Evolutionary conservation across 2,113 vertebrate genomes (phyloP).

Genomic region (Elgaria multicarinata): DNA sequence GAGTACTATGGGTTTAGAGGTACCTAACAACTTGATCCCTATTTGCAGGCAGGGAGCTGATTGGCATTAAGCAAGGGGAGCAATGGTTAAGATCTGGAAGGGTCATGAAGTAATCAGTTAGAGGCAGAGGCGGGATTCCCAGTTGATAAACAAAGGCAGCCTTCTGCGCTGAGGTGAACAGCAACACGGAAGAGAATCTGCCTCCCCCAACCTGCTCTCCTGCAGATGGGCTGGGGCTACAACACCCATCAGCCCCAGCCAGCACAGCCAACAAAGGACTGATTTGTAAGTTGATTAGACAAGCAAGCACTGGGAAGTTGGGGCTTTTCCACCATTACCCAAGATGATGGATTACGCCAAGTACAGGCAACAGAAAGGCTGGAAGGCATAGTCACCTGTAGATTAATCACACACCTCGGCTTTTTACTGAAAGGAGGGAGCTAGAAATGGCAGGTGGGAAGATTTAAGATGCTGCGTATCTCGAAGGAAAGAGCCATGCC

Average conservation of each 20-base stretch:
- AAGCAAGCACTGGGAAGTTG: not conserved
- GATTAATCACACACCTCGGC: not conserved
- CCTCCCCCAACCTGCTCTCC: not conserved
- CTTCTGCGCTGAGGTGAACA: not conserved
- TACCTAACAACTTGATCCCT: not conserved
- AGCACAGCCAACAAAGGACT: not conserved
- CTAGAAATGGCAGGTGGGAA: not conserved
- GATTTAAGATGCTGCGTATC: not conserved
- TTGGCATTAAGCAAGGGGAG: not conserved
- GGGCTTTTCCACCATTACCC: not conserved
- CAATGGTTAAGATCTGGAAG: no score
- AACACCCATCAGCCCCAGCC: not conserved
- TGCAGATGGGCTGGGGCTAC: not conserved
- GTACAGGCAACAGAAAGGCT: not conserved
- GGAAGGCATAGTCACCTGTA: not conserved
- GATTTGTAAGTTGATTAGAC: not conserved
- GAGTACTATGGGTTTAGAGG: no score
- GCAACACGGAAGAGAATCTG: not conserved
- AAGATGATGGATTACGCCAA: not conserved
- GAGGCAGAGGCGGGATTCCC: not conserved
- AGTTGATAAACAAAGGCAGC: not conserved
- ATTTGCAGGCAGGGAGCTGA: not conserved
- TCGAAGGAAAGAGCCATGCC: no score
- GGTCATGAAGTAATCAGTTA: not conserved
- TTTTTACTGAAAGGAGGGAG: no score